These are phyloP conservation scores for Calidris pugnax DNA, from an alignment of 2,113 vertebrate genomes.

Conservation along the genomic window DNA sequence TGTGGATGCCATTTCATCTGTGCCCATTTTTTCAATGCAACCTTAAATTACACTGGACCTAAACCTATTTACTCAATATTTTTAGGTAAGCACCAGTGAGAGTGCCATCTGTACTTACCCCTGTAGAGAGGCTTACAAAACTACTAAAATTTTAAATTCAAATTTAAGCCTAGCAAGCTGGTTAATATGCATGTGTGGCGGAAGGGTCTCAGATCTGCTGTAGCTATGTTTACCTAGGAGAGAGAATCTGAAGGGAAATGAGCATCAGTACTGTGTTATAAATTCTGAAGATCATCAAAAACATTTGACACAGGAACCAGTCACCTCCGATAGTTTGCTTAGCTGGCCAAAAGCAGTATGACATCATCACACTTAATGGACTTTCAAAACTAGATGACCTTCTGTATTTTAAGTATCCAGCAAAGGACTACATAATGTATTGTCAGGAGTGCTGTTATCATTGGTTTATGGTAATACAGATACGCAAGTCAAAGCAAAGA, in stretches of 20 bases:
- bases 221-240: not conserved
- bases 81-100: not conserved
- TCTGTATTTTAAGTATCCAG: not conserved
- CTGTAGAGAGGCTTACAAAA: not conserved
- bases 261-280: not conserved
- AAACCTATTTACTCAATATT: not conserved
- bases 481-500: not conserved
- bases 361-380: not conserved
- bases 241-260: not conserved
- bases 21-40: not conserved
- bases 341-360: not conserved
- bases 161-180: not conserved
- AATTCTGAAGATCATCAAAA: not conserved
- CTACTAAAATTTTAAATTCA: not conserved
- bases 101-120: not conserved
- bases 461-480: not conserved
- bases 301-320: not conserved
- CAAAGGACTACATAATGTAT: not conserved
- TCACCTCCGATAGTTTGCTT: not conserved
- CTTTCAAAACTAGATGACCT: not conserved
- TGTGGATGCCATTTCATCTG: not conserved
- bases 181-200: not conserved
- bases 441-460: not conserved
- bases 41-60: not conserved
- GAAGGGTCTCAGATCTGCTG: not conserved